Conservation (phyloP, 2,113 vertebrate genomes). For the Jacana jacana region DNA sequence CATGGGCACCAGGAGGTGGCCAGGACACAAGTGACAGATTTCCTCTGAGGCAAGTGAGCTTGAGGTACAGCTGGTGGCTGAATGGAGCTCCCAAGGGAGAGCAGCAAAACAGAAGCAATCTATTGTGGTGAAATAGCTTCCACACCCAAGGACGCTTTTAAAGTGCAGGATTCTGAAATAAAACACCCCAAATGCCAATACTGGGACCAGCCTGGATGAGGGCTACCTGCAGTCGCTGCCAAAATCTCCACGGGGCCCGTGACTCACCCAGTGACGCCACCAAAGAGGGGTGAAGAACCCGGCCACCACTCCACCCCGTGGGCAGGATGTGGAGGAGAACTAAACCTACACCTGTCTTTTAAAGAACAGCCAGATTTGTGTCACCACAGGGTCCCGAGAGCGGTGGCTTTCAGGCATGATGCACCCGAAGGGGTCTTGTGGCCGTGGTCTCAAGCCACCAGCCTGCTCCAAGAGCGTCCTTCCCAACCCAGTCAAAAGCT, state of each 20-base stretch:
- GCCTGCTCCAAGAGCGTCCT: background rate
- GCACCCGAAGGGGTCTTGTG: too few relatives aligned
- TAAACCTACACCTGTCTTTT: background rate
- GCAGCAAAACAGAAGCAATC: background rate
- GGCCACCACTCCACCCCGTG: background rate
- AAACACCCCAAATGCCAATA: background rate
- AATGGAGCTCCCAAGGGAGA: background rate
- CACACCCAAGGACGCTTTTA: background rate
- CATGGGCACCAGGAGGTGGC: background rate
- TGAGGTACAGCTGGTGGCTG: background rate
- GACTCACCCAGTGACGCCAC: background rate
- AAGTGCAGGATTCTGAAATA: background rate
- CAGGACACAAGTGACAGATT: background rate
- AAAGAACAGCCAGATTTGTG: background rate
- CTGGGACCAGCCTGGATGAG: fast-evolving
- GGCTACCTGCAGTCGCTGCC: background rate
- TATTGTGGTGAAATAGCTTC: background rate
- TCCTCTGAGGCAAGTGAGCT: fast-evolving
- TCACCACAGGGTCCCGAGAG: background rate
- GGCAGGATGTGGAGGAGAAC: background rate
- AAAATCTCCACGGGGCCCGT: background rate
- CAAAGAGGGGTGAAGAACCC: background rate
- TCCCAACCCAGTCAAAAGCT: background rate
- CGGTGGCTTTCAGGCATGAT: background rate
- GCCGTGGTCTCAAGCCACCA: background rate